These are phyloP conservation scores for Petrocephalus schoutedeni DNA, from an alignment of 2,797 vertebrate species.

Conservation along the genomic window DNA sequence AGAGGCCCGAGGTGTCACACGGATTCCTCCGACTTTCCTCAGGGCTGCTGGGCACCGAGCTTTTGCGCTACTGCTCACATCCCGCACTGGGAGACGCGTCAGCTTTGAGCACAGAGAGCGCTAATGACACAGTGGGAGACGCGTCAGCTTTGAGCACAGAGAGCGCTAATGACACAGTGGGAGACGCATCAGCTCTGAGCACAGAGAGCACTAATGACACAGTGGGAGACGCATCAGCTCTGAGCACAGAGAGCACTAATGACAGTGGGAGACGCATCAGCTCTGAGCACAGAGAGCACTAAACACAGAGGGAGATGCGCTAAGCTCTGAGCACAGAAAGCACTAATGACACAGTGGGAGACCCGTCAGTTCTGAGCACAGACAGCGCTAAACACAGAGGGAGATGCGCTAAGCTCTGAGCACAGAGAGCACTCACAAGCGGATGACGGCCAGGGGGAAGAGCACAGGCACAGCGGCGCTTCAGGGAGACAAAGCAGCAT, in stretches of 20 bases:
- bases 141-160: too few relatives aligned
- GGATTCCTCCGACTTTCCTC: neutral
- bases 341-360: neutral
- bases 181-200: too few relatives aligned
- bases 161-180: too few relatives aligned
- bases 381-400: neutral
- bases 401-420: neutral
- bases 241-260: too few relatives aligned
- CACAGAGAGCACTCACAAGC: neutral
- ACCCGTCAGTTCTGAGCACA: neutral
- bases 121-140: neutral
- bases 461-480: neutral
- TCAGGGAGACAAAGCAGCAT: neutral
- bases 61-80: neutral
- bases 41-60: neutral
- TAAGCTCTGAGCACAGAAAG: neutral
- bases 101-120: neutral
- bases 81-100: neutral
- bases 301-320: too few relatives aligned
- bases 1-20: neutral
- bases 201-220: too few relatives aligned
- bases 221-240: too few relatives aligned
- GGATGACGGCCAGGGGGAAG: neutral
- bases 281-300: too few relatives aligned
- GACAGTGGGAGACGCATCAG: too few relatives aligned